These are phyloP conservation scores for Patella ulyssiponensis DNA, from an alignment of 2,888 invertebrate genomes.

Conservation along the genomic window DNA sequence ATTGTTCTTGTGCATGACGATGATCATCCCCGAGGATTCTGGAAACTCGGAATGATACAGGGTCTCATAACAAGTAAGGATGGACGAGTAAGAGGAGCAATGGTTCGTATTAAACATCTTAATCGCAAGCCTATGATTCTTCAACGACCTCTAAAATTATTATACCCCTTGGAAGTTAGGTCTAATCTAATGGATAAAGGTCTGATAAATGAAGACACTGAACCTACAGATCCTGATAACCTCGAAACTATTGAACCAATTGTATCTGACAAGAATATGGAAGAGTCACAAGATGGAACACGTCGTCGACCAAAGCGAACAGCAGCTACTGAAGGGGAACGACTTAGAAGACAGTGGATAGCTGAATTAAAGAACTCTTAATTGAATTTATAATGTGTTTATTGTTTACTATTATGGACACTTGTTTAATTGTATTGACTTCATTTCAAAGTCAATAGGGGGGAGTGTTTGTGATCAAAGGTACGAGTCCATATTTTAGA, in stretches of 20 bases:
- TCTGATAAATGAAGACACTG: not conserved
- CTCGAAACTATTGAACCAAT: not conserved
- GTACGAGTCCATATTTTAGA: too few species aligned
- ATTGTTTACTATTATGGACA: too few species aligned
- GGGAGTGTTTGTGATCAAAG: too few species aligned
- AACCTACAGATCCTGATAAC: not conserved
- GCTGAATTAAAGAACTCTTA: not conserved
- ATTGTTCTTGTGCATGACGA: not conserved
- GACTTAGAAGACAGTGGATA: not conserved
- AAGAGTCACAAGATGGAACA: not conserved
- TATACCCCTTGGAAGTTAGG: not conserved
- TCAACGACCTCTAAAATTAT: not conserved
- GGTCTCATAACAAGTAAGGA: not conserved
- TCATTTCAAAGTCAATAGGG: too few species aligned
- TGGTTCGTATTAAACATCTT: not conserved
- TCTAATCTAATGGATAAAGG: not conserved
- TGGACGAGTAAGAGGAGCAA: not conserved
- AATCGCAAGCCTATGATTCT: not conserved
- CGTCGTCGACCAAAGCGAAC: not conserved
- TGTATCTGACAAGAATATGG: not conserved
- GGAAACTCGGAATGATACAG: not conserved
- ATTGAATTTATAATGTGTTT: too few species aligned
- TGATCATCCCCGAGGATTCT: not conserved
- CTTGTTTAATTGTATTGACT: too few species aligned
- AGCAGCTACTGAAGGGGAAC: slow-evolving; percentile 7